Percentiles rank a stretch among this genome's conserved stretches.
Conservation (phyloP, 1,140 invertebrate genomes). For the Cylas formicarius region DNA sequence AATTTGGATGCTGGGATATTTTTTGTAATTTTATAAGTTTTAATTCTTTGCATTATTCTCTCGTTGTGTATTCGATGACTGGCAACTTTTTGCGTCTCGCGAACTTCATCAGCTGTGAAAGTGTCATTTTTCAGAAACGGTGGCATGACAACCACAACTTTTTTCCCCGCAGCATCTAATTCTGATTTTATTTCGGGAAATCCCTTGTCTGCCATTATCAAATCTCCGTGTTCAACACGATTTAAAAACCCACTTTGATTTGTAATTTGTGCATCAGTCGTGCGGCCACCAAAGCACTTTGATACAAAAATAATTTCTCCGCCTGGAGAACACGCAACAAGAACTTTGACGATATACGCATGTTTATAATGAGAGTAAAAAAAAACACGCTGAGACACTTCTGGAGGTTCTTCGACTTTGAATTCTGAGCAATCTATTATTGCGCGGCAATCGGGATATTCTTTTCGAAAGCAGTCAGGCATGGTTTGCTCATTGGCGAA, state of each 20-base stretch:
- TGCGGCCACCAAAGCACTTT: conserved; percentile 36
- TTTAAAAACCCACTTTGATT: conserved; percentile 37
- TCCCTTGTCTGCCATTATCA: conserved; percentile 40
- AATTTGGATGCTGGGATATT: conserved; percentile 7
- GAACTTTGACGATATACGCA: conserved; percentile 39
- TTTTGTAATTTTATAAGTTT: conserved; percentile 22
- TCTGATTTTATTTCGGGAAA: conserved; percentile 26
- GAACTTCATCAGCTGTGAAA: conserved; percentile 31
- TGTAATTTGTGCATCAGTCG: conserved; percentile 39
- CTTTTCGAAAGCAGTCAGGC: no score
- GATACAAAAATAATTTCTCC: conserved; percentile 41
- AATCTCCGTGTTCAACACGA: conserved; percentile 38
- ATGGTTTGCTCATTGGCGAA: no score
- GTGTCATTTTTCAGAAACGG: conserved; percentile 25
- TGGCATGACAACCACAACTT: conserved; percentile 33
- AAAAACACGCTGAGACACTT: conserved; percentile 27
- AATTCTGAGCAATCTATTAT: conserved; percentile 44
- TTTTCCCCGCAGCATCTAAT: conserved; percentile 10
- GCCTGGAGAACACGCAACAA: conserved; percentile 40
- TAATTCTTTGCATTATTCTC: conserved; percentile 32
- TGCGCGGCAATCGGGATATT: no score
- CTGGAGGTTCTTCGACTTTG: conserved; percentile 35
- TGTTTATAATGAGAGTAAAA: conserved; percentile 42
- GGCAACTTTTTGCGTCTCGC: conserved; percentile 34
- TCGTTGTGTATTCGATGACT: conserved; percentile 37